phyloP scores from a whole-genome alignment of 2,888 invertebrate species.

The Pecten maximus region DNA sequence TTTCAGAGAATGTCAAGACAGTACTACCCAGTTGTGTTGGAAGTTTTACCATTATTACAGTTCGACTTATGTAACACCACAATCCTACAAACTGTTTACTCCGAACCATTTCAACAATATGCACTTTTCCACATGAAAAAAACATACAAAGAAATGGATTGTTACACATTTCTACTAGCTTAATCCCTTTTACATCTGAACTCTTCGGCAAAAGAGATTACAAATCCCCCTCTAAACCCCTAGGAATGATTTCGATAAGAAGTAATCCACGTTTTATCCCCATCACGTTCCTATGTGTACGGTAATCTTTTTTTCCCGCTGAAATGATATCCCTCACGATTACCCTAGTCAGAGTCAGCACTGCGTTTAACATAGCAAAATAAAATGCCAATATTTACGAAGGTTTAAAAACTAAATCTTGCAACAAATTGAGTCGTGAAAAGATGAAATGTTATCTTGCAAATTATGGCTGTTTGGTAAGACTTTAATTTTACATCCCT shows the following conservation, averaged over 20 bases:
- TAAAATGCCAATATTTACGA: conserved; percentile 35
- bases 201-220: conserved; percentile 34
- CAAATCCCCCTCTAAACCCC: conserved; percentile 37
- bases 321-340: conserved; percentile 9
- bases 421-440: conserved; percentile 30
- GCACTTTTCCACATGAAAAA: conserved; percentile 32
- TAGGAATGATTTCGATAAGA: conserved; percentile 38
- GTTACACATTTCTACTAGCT: conserved; percentile 15
- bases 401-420: conserved; percentile 19
- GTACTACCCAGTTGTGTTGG: neutral
- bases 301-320: conserved; percentile 33
- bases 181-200: conserved; percentile 31
- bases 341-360: conserved; percentile 8
- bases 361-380: conserved; percentile 17
- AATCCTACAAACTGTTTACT: neutral
- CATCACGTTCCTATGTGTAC: conserved; percentile 26
- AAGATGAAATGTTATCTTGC: conserved; percentile 32
- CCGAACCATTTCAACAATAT: neutral
- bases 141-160: conserved; percentile 25
- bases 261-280: conserved; percentile 38
- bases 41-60: neutral
- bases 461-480: neutral
- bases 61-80: neutral
- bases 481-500: neutral
- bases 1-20: neutral